A percentile compares a stretch with the other conserved stretches of the same genome.
phyloP scores from a whole-genome alignment of 2,113 vertebrate genomes.

The Hyperoodon ampullatus region DNA sequence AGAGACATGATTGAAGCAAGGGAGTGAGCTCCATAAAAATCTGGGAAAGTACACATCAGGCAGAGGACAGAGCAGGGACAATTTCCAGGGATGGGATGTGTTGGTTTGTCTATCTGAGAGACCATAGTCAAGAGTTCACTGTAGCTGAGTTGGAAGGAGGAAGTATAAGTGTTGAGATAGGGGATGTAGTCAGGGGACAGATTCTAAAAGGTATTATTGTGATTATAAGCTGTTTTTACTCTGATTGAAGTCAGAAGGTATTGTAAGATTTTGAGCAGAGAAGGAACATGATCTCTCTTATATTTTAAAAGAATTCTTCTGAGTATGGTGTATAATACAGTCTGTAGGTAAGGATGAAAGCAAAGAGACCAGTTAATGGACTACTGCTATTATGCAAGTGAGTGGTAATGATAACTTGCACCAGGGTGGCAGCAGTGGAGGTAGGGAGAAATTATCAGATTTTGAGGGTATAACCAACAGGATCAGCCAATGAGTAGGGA shows the following conservation, averaged over 20 bases:
- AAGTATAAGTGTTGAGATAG: not conserved
- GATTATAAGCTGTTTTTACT: not conserved
- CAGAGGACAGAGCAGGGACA: not conserved
- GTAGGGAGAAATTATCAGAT: not conserved
- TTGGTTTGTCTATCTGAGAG: not conserved
- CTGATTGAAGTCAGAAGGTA: not conserved
- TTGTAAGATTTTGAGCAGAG: not conserved
- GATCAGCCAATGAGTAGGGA: not conserved
- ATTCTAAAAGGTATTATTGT: not conserved
- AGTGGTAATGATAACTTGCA: not conserved
- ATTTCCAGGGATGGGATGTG: not conserved
- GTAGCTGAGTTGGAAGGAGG: not conserved
- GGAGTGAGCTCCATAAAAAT: not conserved
- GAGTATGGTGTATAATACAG: not conserved
- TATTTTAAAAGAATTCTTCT: not conserved
- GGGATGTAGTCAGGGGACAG: not conserved
- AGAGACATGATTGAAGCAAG: not conserved
- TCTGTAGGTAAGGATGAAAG: not conserved
- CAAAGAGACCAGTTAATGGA: not conserved
- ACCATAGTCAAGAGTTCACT: not conserved
- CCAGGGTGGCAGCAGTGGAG: rapidly evolving
- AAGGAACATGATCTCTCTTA: not conserved
- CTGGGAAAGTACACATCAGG: not conserved
- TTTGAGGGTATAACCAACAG: not conserved
- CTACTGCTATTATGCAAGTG: not conserved